A percentile compares a stretch with the other conserved stretches of the same genome.
Conservation (phyloP, 1,140 invertebrate genomes). For the Vanessa atalanta region DNA sequence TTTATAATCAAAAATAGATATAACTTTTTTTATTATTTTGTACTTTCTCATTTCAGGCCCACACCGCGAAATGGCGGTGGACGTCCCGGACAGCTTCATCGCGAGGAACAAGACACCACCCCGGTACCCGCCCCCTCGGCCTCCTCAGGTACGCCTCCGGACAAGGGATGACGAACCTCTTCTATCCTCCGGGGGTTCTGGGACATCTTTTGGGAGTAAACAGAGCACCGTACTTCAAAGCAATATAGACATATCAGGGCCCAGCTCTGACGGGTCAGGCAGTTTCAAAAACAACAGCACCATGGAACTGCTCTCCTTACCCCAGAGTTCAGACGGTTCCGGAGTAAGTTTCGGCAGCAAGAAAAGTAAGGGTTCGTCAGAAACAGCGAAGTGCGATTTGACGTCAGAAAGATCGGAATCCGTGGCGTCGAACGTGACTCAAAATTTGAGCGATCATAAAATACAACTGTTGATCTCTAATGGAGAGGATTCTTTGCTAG, state of each 20-base stretch:
- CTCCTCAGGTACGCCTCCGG: slow-evolving; percentile 80
- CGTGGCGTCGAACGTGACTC: slow-evolving; percentile 59
- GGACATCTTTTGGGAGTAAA: slow-evolving; percentile 75
- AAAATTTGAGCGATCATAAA: slow-evolving; percentile 70
- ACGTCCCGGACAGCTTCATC: slow-evolving; percentile 97
- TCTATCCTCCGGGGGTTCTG: slow-evolving; percentile 68
- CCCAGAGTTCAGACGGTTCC: slow-evolving; percentile 78
- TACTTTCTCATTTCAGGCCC: slow-evolving; percentile 82
- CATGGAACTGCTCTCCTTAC: slow-evolving; percentile 65
- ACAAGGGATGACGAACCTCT: slow-evolving; percentile 71
- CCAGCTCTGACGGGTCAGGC: slow-evolving; percentile 68
- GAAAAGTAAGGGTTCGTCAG: slow-evolving; percentile 79
- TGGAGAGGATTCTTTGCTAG: slow-evolving; percentile 75
- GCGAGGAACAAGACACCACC: slow-evolving; percentile 94
- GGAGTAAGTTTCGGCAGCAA: slow-evolving; percentile 80
- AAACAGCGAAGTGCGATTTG: slow-evolving; percentile 75
- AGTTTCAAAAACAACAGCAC: slow-evolving; percentile 77
- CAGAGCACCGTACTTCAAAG: slow-evolving; percentile 69
- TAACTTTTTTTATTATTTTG: neutral
- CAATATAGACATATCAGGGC: slow-evolving; percentile 60
- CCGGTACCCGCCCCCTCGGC: slow-evolving; percentile 91
- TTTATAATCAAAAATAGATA: too few species aligned
- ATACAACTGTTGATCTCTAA: slow-evolving; percentile 77
- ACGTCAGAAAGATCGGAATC: slow-evolving; percentile 65
- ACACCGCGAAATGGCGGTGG: slow-evolving; percentile 98